Evolutionary conservation across 2,797 vertebrate genomes (phyloP).

Genomic region (Fundulus diaphanus): DNA sequence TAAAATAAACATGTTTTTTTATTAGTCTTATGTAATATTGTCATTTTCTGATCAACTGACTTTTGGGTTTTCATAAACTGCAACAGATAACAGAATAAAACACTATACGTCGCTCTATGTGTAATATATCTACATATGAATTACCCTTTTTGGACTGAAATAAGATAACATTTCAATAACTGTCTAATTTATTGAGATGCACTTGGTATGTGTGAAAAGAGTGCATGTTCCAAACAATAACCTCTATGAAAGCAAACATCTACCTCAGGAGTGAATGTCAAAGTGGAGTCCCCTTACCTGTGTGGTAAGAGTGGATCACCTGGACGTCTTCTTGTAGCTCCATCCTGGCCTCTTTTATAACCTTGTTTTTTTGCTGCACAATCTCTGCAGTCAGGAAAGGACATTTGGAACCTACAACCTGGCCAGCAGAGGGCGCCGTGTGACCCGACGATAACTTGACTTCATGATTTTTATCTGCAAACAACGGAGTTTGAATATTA

Average conservation of each 20-base stretch:
- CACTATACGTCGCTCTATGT: not conserved
- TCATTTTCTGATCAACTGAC: not conserved
- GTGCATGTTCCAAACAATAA: not conserved
- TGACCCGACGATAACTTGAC: constrained; percentile 77
- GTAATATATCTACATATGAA: not conserved
- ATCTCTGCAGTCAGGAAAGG: constrained; percentile 96
- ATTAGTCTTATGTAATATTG: not conserved
- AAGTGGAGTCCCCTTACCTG: constrained; percentile 78
- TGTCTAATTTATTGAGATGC: not conserved
- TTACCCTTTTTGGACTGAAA: not conserved
- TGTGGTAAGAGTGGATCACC: constrained; percentile 87
- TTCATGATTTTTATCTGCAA: not conserved
- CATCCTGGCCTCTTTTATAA: constrained; percentile 90
- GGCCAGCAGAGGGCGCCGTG: constrained; percentile 70
- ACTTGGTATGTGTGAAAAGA: not conserved
- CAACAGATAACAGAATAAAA: not conserved
- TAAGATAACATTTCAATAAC: not conserved
- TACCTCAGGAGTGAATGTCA: not conserved
- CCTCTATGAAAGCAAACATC: not conserved
- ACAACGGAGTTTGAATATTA: not conserved
- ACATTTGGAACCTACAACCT: constrained; percentile 86
- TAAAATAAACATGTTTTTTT: not conserved
- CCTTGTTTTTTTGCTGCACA: constrained; percentile 88
- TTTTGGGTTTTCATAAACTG: not conserved
- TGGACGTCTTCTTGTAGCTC: constrained; percentile 94